Evolutionary conservation across 2,113 vertebrate species (phyloP).

Genomic region (Dipodomys merriami): DNA sequence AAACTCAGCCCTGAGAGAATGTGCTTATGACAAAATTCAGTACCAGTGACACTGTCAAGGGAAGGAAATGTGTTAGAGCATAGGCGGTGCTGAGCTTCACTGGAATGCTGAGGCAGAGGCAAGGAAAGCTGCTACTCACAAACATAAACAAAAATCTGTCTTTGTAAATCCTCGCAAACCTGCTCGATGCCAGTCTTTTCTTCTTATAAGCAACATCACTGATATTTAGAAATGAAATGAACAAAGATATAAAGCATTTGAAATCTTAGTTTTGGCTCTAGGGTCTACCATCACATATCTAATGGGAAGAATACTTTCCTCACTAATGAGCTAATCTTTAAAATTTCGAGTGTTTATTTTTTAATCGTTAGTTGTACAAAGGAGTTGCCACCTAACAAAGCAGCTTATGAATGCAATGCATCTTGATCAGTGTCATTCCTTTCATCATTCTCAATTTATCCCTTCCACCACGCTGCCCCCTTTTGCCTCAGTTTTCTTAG

Average conservation of each 20-base stretch:
- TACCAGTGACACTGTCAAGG: conserved; percentile 37
- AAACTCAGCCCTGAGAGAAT: not conserved
- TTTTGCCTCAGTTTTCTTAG: too few relatives aligned
- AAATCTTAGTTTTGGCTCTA: not conserved
- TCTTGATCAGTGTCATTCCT: too few relatives aligned
- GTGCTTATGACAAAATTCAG: not conserved
- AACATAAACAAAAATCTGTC: not conserved
- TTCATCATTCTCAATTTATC: too few relatives aligned
- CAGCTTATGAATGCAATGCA: too few relatives aligned
- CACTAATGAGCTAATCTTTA: not conserved
- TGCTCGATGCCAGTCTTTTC: not conserved
- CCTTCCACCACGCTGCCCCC: too few relatives aligned
- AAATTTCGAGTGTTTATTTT: not conserved
- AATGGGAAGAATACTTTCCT: conserved; percentile 2
- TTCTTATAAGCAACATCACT: not conserved
- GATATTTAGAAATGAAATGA: not conserved
- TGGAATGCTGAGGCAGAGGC: not conserved
- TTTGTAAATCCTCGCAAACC: not conserved
- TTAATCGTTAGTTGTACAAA: too few relatives aligned
- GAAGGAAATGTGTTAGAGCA: not conserved
- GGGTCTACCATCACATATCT: not conserved
- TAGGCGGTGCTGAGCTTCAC: not conserved
- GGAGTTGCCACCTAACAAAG: too few relatives aligned
- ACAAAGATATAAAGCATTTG: too few relatives aligned
- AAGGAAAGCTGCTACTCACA: not conserved